A percentile compares a stretch with the other conserved stretches of the same genome.
phyloP scores from a whole-genome alignment of 2,113 vertebrate genomes.

The Myiopsitta monachus region DNA sequence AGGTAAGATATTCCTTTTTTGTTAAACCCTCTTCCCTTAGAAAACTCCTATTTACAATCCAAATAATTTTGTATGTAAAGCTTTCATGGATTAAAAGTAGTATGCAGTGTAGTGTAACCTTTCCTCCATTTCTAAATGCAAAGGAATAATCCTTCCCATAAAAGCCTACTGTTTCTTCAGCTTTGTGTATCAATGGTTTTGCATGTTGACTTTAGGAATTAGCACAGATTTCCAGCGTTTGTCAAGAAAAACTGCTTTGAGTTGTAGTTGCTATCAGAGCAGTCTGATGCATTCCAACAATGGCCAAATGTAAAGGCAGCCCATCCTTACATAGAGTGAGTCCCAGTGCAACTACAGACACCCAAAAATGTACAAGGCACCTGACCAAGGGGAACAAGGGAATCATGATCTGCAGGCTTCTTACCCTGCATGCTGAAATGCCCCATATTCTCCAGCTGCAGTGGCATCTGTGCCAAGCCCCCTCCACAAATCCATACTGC shows the following conservation, averaged over 20 bases:
- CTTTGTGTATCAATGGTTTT: neutral
- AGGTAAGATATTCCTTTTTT: constrained; percentile 63
- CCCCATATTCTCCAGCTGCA: neutral
- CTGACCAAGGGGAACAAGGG: neutral
- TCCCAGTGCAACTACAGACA: neutral
- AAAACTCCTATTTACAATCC: neutral
- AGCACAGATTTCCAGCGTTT: neutral
- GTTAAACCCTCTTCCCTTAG: neutral
- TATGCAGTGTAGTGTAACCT: neutral
- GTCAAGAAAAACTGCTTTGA: neutral
- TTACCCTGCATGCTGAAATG: neutral
- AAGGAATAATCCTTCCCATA: neutral
- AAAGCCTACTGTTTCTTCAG: neutral
- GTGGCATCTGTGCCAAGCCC: neutral
- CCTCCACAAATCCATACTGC: neutral
- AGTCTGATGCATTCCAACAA: neutral
- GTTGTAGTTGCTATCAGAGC: neutral
- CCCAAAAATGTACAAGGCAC: neutral
- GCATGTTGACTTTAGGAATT: neutral
- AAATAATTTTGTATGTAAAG: neutral
- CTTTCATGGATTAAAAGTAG: neutral
- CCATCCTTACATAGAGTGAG: neutral
- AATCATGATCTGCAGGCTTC: neutral
- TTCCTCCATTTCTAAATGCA: neutral
- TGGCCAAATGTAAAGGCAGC: neutral